Base-by-base conservation (phyloP, 2,797 vertebrate species). In the Denticeps clupeoides region DNA sequence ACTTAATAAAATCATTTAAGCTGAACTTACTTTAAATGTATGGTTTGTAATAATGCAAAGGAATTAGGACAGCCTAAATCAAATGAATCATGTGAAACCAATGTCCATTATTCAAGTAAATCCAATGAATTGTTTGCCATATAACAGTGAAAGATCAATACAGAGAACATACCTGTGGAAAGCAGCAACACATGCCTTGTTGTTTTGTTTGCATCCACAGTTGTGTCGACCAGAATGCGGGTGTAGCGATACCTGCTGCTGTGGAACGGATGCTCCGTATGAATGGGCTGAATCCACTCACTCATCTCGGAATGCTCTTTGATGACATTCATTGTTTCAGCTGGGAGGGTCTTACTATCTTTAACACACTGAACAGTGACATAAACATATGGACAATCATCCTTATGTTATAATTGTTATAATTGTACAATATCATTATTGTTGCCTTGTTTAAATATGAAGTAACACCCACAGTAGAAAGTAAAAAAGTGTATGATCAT, bases 271-370 rank as follows among this genome's bases (percentile, higher is more conserved):
- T 64, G 45, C 2, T 46, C 43, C 10, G 22, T 19, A 41, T 77
- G 58, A 19, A 76, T 32, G 1, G 83, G 67, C 3, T 75, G 58
- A 45, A 85, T 69, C 79, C 82, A 82, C 22, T 76, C 55, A 1
- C 28, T 62, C 78, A 87, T 84, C 63, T 87, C 82, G 1, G 80
- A 68, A 40, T 86, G 25, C 23, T 80, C 56, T 53, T 64, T 82
- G 18, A 86, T 59, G 0, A 81, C 2, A 2, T 7, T 68, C 9
- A 87, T 13, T 1, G 76, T 81, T 15, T 6, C 2, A 7, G 15
- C 16, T 0, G 77, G 68, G 11, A 84, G 49, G 19, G 1, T 25
- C 29, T 4, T 71, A 65, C 81, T 85, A 68, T 81, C 56, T 37
- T 16, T 31, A 1, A 74, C 68, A 64, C 83, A 86, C 84, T 86